Base-by-base conservation (phyloP, 1,140 invertebrate genomes). In the Nylanderia fulva region DNA sequence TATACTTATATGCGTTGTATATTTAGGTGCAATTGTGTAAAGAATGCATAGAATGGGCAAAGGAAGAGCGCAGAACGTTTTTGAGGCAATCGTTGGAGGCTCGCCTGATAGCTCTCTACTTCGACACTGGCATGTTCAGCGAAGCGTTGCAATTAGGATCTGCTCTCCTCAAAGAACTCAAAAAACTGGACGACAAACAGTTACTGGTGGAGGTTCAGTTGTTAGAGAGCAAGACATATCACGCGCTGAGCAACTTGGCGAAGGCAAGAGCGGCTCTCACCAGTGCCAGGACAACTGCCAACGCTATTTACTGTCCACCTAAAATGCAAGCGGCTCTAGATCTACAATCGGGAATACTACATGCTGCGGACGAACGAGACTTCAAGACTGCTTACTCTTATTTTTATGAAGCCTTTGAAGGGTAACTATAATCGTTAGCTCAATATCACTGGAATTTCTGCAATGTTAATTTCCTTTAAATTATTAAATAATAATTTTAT, bases 371-470 rank as follows among this genome's bases (percentile, higher is more conserved):
- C 94, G 99, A 99, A 94, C 97, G 98, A 92, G 99, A 99, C 93
- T 99, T 99, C 94, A 99, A 99, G 96, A 99, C 99, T 88, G 99
- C 99, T 52, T 99, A 99, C 94, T 99, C 99, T 54, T 99, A 99
- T 93, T 99, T 99, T 93, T 99, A 99, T 95, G 99, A 99, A 96
- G 99, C 99, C 52, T 99, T 99, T 95, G 99, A 99, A 96, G 99
- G 99, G 85, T 95, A 48, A 93, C 24, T 9, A 36, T 52, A 54
- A 11, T 36, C 64, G 29, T 1, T 11, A 27, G 42, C 9, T 69
- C 13, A n/a, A 60, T 48, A 48, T 18, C 15, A 36, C n/a, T n/a
- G n/a, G n/a, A n/a, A n/a, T n/a, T n/a, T n/a, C n/a, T n/a, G n/a
- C n/a, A n/a, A n/a, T n/a, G n/a, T n/a, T n/a, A n/a, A n/a, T n/a